Conservation (phyloP, 2,113 vertebrate species). For the Epinephelus moara region DNA sequence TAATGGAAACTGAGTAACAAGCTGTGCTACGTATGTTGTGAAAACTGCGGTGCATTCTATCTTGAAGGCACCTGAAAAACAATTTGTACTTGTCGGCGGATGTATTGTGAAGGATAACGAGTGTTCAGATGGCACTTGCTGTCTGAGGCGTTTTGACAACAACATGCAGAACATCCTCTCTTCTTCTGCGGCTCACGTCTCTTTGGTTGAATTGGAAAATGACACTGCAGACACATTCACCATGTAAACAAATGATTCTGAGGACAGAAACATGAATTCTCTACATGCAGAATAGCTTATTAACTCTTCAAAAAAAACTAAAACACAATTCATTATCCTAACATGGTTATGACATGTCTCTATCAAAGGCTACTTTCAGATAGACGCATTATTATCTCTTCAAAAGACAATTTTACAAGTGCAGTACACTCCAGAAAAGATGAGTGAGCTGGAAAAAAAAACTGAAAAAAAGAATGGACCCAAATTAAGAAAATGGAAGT, state of each 20-base stretch:
- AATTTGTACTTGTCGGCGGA: slow-evolving; percentile 31
- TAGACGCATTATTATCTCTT: background rate
- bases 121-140: slow-evolving; percentile 17
- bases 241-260: slow-evolving; percentile 1
- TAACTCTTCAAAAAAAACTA: slow-evolving; percentile 1
- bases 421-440: background rate
- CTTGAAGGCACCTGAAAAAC: slow-evolving; percentile 23
- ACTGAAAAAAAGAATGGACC: background rate
- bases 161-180: background rate
- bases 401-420: background rate
- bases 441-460: background rate
- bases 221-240: slow-evolving; percentile 1
- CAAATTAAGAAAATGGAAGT: slow-evolving; percentile 1
- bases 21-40: background rate
- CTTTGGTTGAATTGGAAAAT: background rate
- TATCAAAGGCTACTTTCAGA: background rate
- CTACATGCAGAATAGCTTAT: background rate
- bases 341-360: background rate
- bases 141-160: slow-evolving; percentile 14
- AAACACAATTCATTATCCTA: background rate
- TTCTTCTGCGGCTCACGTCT: background rate
- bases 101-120: slow-evolving; percentile 25
- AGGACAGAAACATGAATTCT: slow-evolving; percentile 9
- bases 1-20: slow-evolving; percentile 33
- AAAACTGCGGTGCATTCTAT: slow-evolving; percentile 15